phyloP scores from a whole-genome alignment of 2,113 vertebrate genomes.

The Zapus hudsonius region DNA sequence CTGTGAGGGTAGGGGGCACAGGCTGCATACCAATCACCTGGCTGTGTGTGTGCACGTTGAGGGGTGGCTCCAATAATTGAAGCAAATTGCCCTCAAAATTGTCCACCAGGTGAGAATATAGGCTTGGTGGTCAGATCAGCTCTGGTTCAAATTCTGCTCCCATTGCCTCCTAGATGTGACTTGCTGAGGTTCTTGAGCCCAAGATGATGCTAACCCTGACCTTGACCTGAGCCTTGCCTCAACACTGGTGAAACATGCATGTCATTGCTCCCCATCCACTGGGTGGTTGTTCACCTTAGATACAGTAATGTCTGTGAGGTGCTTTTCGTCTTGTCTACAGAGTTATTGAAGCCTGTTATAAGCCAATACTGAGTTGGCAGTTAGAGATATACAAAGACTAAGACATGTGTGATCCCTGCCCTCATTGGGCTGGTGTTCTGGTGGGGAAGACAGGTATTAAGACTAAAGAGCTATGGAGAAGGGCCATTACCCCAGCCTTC shows the following conservation, averaged over 20 bases:
- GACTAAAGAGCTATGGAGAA: not conserved
- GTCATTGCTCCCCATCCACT: accelerated
- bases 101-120: not conserved
- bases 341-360: not conserved
- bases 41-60: accelerated
- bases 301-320: not conserved
- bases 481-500: not conserved
- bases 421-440: not conserved
- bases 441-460: not conserved
- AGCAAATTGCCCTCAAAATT: accelerated
- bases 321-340: not conserved
- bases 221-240: not conserved
- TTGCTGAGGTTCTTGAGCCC: not conserved
- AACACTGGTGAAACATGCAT: accelerated
- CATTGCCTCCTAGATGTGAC: accelerated
- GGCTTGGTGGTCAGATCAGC: not conserved
- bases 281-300: not conserved
- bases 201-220: not conserved
- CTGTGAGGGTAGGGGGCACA: not conserved
- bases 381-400: not conserved
- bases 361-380: not conserved
- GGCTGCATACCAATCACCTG: constrained; percentile 55
- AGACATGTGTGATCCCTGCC: accelerated
- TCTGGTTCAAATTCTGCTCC: not conserved
- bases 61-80: accelerated